These are phyloP conservation scores for Quadroppia sp. DNA, from an alignment of 2,888 invertebrate genomes.

Conservation along the genomic window DNA sequence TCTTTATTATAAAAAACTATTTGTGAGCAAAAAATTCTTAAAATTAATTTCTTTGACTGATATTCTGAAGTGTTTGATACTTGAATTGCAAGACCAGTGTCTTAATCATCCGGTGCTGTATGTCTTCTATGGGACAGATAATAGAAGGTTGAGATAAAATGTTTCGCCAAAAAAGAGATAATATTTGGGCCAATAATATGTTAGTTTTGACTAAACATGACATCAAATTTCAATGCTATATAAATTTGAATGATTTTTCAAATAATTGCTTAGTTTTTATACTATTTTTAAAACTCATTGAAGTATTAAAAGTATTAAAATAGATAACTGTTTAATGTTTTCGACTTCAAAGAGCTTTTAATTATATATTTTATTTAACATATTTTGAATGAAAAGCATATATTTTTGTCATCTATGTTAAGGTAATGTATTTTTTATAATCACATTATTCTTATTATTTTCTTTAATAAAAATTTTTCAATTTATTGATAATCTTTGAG, in stretches of 20 bases:
- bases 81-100: slow-evolving; percentile 16
- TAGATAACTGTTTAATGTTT: too few relatives aligned
- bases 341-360: too few relatives aligned
- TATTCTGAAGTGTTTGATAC: neutral
- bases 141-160: slow-evolving; percentile 7
- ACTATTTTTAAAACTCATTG: neutral
- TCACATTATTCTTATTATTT: too few relatives aligned
- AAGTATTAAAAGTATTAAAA: too few relatives aligned
- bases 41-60: neutral
- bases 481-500: too few relatives aligned
- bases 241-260: slow-evolving; percentile 10
- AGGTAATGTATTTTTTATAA: neutral
- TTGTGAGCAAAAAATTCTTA: neutral
- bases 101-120: neutral
- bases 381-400: neutral
- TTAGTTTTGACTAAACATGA: slow-evolving; percentile 7
- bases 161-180: neutral
- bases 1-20: neutral
- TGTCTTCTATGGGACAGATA: neutral
- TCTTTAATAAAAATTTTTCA: too few relatives aligned
- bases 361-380: neutral
- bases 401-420: neutral
- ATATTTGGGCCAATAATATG: slow-evolving; percentile 29
- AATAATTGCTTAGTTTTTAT: neutral
- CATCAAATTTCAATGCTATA: slow-evolving; percentile 29